These are phyloP conservation scores for Sternotherus odoratus DNA, from an alignment of 2,797 vertebrate genomes.

Conservation along the genomic window DNA sequence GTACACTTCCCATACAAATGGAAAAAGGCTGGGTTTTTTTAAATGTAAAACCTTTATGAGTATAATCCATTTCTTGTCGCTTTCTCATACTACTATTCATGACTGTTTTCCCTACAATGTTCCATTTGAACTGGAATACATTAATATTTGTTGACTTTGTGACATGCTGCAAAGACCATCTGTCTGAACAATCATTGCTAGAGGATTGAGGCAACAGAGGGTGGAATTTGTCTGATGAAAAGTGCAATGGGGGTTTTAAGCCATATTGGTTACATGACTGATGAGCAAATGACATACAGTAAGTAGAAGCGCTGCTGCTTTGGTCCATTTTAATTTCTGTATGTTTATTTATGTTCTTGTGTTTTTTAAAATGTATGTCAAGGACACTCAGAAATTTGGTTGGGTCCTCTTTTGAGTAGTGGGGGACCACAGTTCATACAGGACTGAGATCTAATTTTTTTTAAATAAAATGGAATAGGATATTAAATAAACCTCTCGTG, in stretches of 20 bases:
- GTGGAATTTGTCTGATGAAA: neutral
- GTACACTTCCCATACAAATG: neutral
- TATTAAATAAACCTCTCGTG: neutral
- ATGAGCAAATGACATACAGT: neutral
- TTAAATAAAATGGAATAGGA: neutral
- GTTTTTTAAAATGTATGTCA: neutral
- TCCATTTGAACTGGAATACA: neutral
- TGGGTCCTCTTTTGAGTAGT: too few relatives aligned
- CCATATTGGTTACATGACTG: neutral
- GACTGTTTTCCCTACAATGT: neutral
- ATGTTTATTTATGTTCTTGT: neutral
- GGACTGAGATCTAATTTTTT: neutral
- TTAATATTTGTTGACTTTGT: accelerated
- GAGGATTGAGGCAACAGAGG: neutral
- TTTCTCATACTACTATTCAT: neutral
- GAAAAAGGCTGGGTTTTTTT: neutral
- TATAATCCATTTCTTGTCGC: neutral
- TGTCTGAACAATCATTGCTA: neutral
- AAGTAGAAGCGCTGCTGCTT: neutral
- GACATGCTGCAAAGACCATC: neutral
- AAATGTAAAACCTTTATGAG: neutral
- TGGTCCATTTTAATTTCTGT: neutral
- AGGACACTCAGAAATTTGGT: neutral
- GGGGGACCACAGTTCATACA: neutral
- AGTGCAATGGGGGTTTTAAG: neutral